phyloP scores from a whole-genome alignment of 2,113 vertebrate genomes.

The Bostrychus sinensis region DNA sequence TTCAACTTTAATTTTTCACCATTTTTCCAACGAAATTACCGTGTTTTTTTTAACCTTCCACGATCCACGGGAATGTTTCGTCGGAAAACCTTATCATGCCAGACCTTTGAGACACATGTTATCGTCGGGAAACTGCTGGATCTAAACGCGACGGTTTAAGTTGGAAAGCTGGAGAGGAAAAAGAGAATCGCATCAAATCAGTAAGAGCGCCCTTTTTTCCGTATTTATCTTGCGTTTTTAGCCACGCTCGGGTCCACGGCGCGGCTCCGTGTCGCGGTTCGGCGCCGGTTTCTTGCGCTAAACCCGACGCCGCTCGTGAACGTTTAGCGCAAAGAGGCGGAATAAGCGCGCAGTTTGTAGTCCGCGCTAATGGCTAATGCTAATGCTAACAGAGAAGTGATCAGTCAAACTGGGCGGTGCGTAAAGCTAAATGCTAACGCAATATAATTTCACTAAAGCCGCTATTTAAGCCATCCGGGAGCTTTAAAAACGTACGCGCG shows the following conservation, averaged over 20 bases:
- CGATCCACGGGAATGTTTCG: slow-evolving; percentile 64
- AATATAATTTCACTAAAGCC: not conserved
- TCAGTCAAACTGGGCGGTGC: slow-evolving; percentile 66
- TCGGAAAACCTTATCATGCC: slow-evolving; percentile 23
- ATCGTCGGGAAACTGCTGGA: slow-evolving; percentile 60
- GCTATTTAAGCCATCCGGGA: not conserved
- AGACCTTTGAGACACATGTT: slow-evolving; percentile 53
- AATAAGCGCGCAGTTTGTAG: slow-evolving; percentile 14
- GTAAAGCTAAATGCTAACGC: slow-evolving; percentile 53
- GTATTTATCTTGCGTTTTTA: not conserved
- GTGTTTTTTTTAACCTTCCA: slow-evolving; percentile 38
- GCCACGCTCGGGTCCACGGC: slow-evolving; percentile 1
- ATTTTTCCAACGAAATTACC: slow-evolving; percentile 58
- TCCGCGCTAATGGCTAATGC: slow-evolving; percentile 54
- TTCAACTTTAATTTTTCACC: slow-evolving; percentile 81
- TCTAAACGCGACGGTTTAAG: slow-evolving; percentile 71
- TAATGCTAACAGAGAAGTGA: slow-evolving; percentile 57
- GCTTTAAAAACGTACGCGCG: too few relatives aligned
- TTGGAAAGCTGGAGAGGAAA: slow-evolving; percentile 81
- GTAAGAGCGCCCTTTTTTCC: slow-evolving; percentile 67
- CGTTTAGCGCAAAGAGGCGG: not conserved
- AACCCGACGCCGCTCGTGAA: not conserved
- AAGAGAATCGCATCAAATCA: slow-evolving; percentile 81
- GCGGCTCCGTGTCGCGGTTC: not conserved
- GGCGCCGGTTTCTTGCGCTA: too few relatives aligned